Conservation (phyloP, 2,888 invertebrate genomes). For the Aromia moschata region DNA sequence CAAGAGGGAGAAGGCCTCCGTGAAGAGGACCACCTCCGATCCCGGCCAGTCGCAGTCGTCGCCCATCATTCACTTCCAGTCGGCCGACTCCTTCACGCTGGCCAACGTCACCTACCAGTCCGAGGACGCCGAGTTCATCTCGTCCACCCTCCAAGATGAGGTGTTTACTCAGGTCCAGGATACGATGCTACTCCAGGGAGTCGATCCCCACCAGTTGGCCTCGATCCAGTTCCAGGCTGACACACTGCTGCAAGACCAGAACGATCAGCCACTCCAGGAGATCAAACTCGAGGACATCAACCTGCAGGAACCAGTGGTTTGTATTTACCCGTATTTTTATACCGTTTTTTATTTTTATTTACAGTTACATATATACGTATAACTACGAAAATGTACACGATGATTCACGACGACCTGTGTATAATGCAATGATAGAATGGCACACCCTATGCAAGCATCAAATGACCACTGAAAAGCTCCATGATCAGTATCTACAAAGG, state of each 20-base stretch:
- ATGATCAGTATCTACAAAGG: too few relatives aligned
- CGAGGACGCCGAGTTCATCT: constrained; percentile 70
- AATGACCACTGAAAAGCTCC: too few relatives aligned
- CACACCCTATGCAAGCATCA: too few relatives aligned
- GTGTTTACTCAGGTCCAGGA: constrained; percentile 79
- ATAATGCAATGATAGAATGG: too few relatives aligned
- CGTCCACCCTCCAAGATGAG: constrained; percentile 77
- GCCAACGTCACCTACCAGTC: constrained; percentile 72
- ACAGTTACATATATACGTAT: too few relatives aligned
- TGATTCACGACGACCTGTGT: too few relatives aligned
- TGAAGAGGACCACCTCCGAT: constrained; percentile 79
- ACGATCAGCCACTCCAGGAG: constrained; percentile 72
- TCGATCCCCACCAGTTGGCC: constrained; percentile 69
- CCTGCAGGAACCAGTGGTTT: constrained; percentile 64
- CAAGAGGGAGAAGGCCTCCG: constrained; percentile 76
- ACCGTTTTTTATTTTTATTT: too few relatives aligned
- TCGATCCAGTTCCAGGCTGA: constrained; percentile 63
- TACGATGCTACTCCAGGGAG: constrained; percentile 73
- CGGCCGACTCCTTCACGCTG: constrained; percentile 70
- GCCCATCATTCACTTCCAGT: constrained; percentile 69
- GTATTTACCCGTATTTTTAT: too few relatives aligned
- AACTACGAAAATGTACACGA: too few relatives aligned
- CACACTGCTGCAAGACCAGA: constrained; percentile 69
- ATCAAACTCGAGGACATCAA: constrained; percentile 71
- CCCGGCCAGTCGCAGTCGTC: constrained; percentile 67